Base-by-base conservation (phyloP, 2,888 invertebrate genomes). In the Cordilura impudica region DNA sequence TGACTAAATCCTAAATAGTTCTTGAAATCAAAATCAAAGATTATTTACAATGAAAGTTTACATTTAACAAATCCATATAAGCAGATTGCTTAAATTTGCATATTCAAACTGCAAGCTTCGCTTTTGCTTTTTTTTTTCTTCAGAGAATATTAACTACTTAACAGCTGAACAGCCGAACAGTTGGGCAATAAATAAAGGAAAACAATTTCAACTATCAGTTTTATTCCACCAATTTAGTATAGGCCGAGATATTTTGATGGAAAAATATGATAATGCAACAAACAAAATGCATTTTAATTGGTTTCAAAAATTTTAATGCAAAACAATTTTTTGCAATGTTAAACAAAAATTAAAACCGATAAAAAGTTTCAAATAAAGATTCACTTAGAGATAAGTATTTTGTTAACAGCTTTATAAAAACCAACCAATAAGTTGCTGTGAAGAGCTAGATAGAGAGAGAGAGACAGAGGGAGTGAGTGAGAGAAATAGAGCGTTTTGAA, bases 231-330 rank as follows among this genome's bases (percentile, higher is more conserved):
- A 65, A 70, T 63, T 70, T 63, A 69, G 69, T 76, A 70, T 54
- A 18, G 21, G 21, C 21, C 4, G 19, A 70, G 75, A 76, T 76
- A 76, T 56, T 71, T 26, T 31, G 77, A 77, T 77, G 72, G 54
- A 67, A 61, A 65, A 63, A 70, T 69, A 79, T 72, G 75, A 79
- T 79, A 79, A 79, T 79, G 71, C 79, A 79, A 75, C 75, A 75
- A 72, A 74, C 85, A 86, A 86, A 87, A 87, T 84, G 85, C 86
- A 86, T 86, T 87, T 87, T 87, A 87, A 87, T 87, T 87, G 87
- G 87, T 84, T 85, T 85, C 82, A 86, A 86, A 86, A 86, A 86
- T 85, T 87, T 75, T 85, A 86, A 86, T 85, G 86, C 84, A 83
- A 84, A 83, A 83, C 82, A 82, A 82, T 65, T 71, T 78, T 56